Evolutionary conservation across 2,797 vertebrate species (phyloP).

Genomic region (Cephalopachus bancanus): DNA sequence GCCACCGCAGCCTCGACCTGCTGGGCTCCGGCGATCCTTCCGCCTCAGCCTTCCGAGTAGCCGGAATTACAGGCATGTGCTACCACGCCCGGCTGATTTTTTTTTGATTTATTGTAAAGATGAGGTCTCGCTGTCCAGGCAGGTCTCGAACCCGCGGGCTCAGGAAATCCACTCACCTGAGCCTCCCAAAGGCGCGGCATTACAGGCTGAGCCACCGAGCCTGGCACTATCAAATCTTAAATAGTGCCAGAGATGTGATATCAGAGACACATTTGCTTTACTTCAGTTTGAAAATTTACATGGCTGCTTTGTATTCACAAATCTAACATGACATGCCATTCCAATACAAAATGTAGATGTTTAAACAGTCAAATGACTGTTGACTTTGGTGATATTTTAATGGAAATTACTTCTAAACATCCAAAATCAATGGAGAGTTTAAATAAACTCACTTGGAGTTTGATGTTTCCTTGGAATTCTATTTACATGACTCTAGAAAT

Average conservation of each 20-base stretch:
- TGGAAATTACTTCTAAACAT: constrained; percentile 23
- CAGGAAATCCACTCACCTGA: too few species aligned
- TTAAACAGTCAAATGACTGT: constrained; percentile 26
- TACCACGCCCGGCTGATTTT: too few species aligned
- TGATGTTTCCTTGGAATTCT: neutral
- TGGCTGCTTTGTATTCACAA: neutral
- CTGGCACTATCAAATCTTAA: neutral
- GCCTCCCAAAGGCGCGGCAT: too few species aligned
- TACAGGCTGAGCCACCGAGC: too few species aligned
- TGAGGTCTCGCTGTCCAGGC: too few species aligned
- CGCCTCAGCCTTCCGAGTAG: too few species aligned
- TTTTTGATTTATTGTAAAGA: too few species aligned
- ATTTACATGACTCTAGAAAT: neutral
- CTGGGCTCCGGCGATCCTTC: too few species aligned
- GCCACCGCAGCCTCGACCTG: too few species aligned
- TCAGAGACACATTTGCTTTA: constrained; percentile 41
- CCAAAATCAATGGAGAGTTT: constrained; percentile 30
- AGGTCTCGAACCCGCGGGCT: too few species aligned
- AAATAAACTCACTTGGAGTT: constrained; percentile 45
- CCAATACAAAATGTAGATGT: neutral
- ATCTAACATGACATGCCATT: neutral
- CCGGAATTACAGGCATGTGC: too few species aligned
- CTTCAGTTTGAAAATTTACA: neutral
- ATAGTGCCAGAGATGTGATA: neutral
- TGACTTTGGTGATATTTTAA: constrained; percentile 2